Conservation (phyloP, 2,797 vertebrate species). For the Esox masquinongy region DNA sequence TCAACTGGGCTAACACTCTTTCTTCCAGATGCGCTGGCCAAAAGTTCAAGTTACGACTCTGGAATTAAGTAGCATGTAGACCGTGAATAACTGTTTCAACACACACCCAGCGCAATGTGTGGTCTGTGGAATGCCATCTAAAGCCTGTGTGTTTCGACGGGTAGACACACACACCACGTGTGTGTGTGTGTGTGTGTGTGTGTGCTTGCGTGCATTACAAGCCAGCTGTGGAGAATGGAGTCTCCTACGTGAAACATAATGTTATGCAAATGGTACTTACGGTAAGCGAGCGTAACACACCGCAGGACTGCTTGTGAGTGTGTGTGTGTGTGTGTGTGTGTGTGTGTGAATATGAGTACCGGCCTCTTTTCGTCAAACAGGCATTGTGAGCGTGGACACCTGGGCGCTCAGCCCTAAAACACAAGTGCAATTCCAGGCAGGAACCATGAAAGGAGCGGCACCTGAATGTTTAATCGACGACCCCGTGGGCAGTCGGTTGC, state of each 20-base stretch:
- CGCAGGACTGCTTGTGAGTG: background rate
- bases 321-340: background rate
- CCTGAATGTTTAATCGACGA: constrained; percentile 12
- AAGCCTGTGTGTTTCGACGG: constrained; percentile 45
- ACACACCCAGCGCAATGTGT: constrained; percentile 73
- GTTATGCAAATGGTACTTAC: constrained; percentile 5
- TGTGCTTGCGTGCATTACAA: constrained; percentile 16
- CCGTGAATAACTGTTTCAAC: constrained; percentile 76
- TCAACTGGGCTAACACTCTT: constrained; percentile 17
- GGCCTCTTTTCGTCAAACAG: constrained; percentile 53
- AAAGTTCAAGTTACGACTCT: constrained; percentile 59
- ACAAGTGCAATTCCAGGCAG: constrained; percentile 56
- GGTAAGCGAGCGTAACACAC: background rate
- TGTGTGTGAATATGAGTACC: constrained; percentile 11
- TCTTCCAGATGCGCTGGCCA: constrained; percentile 36
- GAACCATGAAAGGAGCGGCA: constrained; percentile 30
- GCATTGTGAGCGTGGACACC: constrained; percentile 61
- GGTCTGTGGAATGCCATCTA: constrained; percentile 70
- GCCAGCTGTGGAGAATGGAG: constrained; percentile 40
- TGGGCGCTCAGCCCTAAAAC: constrained; percentile 39
- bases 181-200: constrained; percentile 1
- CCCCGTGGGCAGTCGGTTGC: background rate
- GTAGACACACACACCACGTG: constrained; percentile 25
- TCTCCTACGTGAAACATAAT: constrained; percentile 2
- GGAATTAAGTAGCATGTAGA: constrained; percentile 64